Base-by-base conservation (phyloP, 2,797 vertebrate genomes). In the Lacerta agilis region DNA sequence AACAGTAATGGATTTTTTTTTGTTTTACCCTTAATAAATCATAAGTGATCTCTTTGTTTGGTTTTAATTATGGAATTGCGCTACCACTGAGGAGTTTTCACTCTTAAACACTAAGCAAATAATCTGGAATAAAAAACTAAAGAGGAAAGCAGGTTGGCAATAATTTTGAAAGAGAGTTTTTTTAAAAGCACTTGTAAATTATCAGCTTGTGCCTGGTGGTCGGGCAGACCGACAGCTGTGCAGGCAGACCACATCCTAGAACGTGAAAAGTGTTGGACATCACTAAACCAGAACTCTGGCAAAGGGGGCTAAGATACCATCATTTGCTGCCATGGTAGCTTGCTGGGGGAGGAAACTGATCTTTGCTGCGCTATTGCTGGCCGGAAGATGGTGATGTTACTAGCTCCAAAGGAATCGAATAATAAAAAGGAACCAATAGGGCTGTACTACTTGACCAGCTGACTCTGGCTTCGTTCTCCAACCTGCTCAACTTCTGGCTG, bases 41-140 rank as follows among this genome's bases (percentile, higher is more conserved):
- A 61, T 89, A 96, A 95, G 91, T 95, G 94, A 94, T 95, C 87
- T 95, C 91, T 95, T 94, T 92, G 94, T 94, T 94, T 84, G 91
- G 92, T 93, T 96, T 95, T 96, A 96, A 96, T 97, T 97, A 96
- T 95, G 92, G 92, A 89, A 20, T 92, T 94, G 90, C 72, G 95
- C 86, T 79, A 93, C 88, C 91, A 91, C 82, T 91, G 92, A 92
- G 93, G 94, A 95, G 90, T 92, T 93, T 96, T 95, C 95, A 96
- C 93, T 93, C 80, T 91, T 66, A 80, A 90, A 82, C 41, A 90
- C 93, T 86, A 91, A 89, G 77, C 64, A 45, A 76, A 64, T 95
- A 91, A 91, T 92, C 92, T 94, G 89, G 90, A 93, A 90, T 25
- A 93, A 36, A 36, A 36, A 92, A 41, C 87, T 82, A 77, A 86